Evolutionary conservation across 2,797 vertebrate species (phyloP), one percentile per base, ranked within the genome.

Genomic region (Morelia viridis): DNA sequence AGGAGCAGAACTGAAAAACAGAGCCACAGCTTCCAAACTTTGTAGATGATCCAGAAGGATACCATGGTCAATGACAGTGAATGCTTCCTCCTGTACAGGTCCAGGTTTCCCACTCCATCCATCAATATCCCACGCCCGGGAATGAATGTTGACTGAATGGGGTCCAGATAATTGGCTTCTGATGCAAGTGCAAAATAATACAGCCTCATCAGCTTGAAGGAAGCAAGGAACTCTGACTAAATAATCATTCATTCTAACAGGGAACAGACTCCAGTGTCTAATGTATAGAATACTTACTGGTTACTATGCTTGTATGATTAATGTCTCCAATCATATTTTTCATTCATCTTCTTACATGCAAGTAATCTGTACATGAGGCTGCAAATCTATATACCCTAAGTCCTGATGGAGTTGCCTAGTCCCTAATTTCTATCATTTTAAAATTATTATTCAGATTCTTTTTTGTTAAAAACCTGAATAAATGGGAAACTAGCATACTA

Each of bases 181-280:
- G 95, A 96, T 97, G 96, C 96, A 95, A 92, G 94, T 95, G 91
- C 89, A 71, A 95, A 95, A 96, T 96, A 95, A 96, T 76, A 90
- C 58, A 91, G 95, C 96, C 95, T 96, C 96, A 96, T 95, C 94
- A 46, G 13, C 97, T 91, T 89, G 94, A 96, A 96, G 93, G 92
- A 0, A 3, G 93, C 88, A 95, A 96, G 94, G 94, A 57, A 92
- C 93, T 95, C 91, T 91, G 93, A 95, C 96, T 95, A 97, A 97
- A 97, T 68, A 90, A 96, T 93, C 87, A 61, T 94, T 93, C 92
- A 89, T 96, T 92, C 92, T 58, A 94, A 92, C 8, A 46, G 94
- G 94, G 96, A 94, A 94, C 88, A 92, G 95, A 89, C 95, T 35
- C 19, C 87, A 95, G 92, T 92, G 93, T 92, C n/a, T 1, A 87